Conservation (phyloP, 2,888 invertebrate species). For the Eulithis prunata region DNA sequence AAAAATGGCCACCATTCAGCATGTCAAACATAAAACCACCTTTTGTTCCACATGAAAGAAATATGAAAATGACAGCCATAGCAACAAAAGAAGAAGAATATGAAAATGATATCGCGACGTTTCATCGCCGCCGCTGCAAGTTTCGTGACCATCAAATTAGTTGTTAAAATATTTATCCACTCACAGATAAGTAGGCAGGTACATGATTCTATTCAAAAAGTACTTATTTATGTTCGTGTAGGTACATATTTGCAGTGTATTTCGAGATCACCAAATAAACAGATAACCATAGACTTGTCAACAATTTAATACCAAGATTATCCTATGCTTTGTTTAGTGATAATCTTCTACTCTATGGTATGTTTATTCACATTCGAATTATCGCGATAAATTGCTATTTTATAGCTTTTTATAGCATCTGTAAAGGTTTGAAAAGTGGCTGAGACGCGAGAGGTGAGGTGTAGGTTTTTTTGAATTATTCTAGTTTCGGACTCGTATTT, state of each 20-base stretch:
- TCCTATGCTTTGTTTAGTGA: conserved; percentile 26
- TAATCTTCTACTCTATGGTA: conserved; percentile 24
- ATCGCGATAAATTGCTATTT: conserved; percentile 25
- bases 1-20: too few relatives aligned
- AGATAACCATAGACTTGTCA: conserved; percentile 28
- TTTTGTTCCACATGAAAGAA: too few relatives aligned
- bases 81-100: too few relatives aligned
- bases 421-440: too few relatives aligned
- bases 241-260: conserved; percentile 11
- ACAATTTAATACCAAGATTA: conserved; percentile 36
- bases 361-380: conserved; percentile 22
- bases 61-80: too few relatives aligned
- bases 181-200: neutral
- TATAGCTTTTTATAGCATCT: conserved; percentile 10
- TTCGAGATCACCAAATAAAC: conserved; percentile 21
- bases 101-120: too few relatives aligned
- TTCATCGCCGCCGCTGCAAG: neutral
- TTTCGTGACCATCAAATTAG: conserved; percentile 8
- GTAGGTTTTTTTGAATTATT: too few relatives aligned
- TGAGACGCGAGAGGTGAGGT: too few relatives aligned
- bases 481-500: too few relatives aligned
- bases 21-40: too few relatives aligned
- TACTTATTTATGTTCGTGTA: neutral
- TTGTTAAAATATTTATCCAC: conserved; percentile 2
- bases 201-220: neutral